These are phyloP conservation scores for Struthidea cinerea DNA, from an alignment of 2,113 vertebrate genomes.

Conservation along the genomic window DNA sequence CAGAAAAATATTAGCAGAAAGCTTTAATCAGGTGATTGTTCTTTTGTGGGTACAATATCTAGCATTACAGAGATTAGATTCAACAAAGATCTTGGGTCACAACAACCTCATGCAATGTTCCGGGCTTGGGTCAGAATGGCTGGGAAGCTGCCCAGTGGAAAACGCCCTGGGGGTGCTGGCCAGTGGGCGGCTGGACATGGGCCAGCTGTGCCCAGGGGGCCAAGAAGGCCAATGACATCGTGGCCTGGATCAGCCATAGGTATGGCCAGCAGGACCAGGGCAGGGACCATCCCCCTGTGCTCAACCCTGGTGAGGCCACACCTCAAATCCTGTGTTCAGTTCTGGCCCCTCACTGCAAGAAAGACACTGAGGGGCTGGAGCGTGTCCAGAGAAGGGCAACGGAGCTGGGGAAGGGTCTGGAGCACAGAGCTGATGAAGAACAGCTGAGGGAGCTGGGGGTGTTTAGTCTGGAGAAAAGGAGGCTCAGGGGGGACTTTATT, in stretches of 20 bases:
- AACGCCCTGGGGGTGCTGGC: background rate
- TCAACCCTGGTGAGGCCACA: accelerated
- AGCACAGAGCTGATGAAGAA: accelerated
- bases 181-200: accelerated
- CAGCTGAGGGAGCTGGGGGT: accelerated
- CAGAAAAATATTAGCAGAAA: background rate
- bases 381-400: accelerated
- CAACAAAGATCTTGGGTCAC: background rate
- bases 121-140: background rate
- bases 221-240: background rate
- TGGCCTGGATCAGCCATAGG: accelerated
- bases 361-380: background rate
- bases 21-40: background rate
- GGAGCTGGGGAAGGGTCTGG: background rate
- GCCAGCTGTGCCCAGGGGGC: background rate
- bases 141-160: background rate
- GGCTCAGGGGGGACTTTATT: accelerated
- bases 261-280: background rate
- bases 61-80: background rate
- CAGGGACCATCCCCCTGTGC: accelerated
- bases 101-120: background rate
- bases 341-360: background rate
- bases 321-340: accelerated
- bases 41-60: background rate
- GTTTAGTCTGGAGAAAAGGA: background rate